These are phyloP conservation scores for Limnephilus lunatus DNA, from an alignment of 2,888 invertebrate genomes.

Conservation along the genomic window DNA sequence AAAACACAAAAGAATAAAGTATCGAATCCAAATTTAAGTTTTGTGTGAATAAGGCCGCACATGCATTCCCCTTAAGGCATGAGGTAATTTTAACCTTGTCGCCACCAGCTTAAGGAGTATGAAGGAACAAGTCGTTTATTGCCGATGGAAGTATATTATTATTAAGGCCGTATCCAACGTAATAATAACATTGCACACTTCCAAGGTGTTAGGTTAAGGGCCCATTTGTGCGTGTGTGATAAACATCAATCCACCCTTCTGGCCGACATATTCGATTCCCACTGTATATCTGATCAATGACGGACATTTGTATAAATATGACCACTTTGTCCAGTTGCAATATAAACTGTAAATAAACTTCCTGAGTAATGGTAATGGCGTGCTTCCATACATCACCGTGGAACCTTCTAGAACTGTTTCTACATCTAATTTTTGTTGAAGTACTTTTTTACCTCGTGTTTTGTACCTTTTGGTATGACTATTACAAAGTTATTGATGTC, in stretches of 20 bases:
- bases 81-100: not conserved
- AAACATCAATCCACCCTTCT: conserved; percentile 14
- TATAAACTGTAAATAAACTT: conserved; percentile 39
- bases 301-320: conserved; percentile 44
- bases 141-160: not conserved
- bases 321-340: conserved; percentile 39
- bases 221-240: conserved; percentile 20
- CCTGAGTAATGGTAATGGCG: conserved; percentile 33
- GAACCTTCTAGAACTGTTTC: not conserved
- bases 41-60: too few species aligned
- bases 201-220: not conserved
- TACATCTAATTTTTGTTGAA: not conserved
- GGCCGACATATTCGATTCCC: conserved; percentile 32
- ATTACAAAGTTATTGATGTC: too few species aligned
- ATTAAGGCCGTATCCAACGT: not conserved
- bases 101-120: not conserved
- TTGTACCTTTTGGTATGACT: not conserved
- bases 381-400: not conserved
- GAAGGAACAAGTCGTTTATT: not conserved
- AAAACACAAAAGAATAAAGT: too few species aligned
- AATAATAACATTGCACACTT: not conserved
- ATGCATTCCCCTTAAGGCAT: too few species aligned
- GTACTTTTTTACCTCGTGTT: too few species aligned
- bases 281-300: conserved; percentile 27
- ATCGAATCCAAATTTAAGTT: too few species aligned